Base-by-base conservation (phyloP, 2,888 invertebrate species). In the Spisula solida region DNA sequence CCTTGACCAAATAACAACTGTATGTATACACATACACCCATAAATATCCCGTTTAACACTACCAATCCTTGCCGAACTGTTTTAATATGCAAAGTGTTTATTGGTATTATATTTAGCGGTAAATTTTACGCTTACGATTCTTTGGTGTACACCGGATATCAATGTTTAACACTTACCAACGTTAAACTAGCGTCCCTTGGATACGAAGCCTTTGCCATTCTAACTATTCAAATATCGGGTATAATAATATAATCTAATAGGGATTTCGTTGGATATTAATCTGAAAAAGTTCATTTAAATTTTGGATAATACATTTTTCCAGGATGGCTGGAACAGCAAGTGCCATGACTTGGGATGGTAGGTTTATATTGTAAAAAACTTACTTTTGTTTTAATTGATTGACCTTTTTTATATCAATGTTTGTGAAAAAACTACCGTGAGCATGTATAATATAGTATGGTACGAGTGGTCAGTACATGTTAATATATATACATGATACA, bases 141-240 rank as follows among this genome's bases (percentile, higher is more conserved):
- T 70, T 81, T 84, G 83, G 60, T 86, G 83, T 84, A 81, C 85
- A 90, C 89, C 91, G 88, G 91, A 90, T 91, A 91, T 91, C 89
- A 56, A 86, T 90, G 85, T 88, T 88, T 88, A 86, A 91, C 91
- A 91, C 91, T 89, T 91, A 88, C 88, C 88, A 89, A 90, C 89
- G 87, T 82, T 81, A 82, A 82, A 81, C 85, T 60, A n/a, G 70
- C 66, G 83, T 75, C 78, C 91, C 91, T 91, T 91, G 91, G 91
- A 91, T 91, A 91, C 91, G 70, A 85, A 75, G 75, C 31, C 79
- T 80, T 47, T 48, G n/a, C 66, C 55, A 31, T 56, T 85, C 79
- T 34, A 78, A 56, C 79, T 78, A 79, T 56, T 51, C 79, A 85
- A 85, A 85, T 85, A 85, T 31, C 48, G 8, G 41, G 4, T 55